phyloP scores from a whole-genome alignment of 30 jellyfish, hydroid and myxozoan species.

The Hydractinia echinata region DNA sequence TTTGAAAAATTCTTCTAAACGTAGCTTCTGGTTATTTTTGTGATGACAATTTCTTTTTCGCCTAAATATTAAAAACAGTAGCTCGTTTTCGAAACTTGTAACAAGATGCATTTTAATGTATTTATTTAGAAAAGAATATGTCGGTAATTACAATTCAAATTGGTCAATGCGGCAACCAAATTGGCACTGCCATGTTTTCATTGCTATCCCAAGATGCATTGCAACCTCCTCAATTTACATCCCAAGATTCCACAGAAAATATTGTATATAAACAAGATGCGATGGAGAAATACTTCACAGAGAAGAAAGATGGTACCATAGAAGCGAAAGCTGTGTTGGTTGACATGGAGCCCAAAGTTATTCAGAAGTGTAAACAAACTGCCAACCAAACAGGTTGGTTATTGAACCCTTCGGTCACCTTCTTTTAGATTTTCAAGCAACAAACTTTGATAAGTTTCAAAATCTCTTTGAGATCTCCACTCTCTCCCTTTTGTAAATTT shows the following conservation, averaged over 20 bases:
- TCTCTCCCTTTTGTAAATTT: too few species aligned
- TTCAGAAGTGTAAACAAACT: conserved; percentile 34
- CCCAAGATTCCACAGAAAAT: conserved; percentile 14
- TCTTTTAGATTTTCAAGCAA: too few species aligned
- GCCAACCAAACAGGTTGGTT: conserved; percentile 46
- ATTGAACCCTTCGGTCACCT: neutral
- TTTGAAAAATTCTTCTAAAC: too few species aligned
- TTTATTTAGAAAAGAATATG: conserved; percentile 19
- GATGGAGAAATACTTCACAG: conserved; percentile 53
- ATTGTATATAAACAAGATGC: conserved; percentile 41
- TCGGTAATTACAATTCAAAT: conserved; percentile 80
- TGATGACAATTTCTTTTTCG: too few species aligned
- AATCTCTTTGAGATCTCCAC: too few species aligned
- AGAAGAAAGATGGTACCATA: neutral
- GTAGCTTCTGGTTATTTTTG: too few species aligned
- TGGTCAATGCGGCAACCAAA: conserved; percentile 96
- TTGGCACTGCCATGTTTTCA: conserved; percentile 70
- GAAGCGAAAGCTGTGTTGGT: conserved; percentile 78
- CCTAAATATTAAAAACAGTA: too few species aligned
- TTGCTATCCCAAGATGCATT: conserved; percentile 53
- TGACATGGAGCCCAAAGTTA: conserved; percentile 86
- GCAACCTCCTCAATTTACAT: conserved; percentile 44
- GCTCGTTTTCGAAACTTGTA: too few species aligned
- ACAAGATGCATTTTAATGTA: too few species aligned
- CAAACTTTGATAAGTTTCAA: too few species aligned